Conservation (phyloP, 2,888 invertebrate species). For the Conus canariensis region DNA sequence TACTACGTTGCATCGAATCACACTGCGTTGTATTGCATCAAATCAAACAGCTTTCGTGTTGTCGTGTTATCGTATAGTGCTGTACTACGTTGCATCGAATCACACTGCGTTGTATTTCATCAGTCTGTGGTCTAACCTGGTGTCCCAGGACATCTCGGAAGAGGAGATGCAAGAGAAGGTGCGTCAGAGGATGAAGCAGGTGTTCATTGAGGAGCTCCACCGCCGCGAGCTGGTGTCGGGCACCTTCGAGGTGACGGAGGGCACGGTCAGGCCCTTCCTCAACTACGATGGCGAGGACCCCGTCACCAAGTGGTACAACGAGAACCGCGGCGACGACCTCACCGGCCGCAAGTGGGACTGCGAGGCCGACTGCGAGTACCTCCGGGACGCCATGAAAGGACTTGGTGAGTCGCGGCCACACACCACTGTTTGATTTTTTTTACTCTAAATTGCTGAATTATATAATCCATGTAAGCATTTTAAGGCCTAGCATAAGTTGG, state of each 20-base stretch:
- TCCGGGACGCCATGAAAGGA: slow-evolving; percentile 73
- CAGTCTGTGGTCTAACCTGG: too few species aligned
- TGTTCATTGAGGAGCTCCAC: slow-evolving; percentile 69
- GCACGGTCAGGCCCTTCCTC: slow-evolving; percentile 66
- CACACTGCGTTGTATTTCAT: too few species aligned
- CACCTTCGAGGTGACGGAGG: slow-evolving; percentile 73
- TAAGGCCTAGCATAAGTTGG: too few species aligned
- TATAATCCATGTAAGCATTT: too few species aligned
- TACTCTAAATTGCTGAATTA: too few species aligned
- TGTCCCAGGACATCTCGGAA: slow-evolving; percentile 41
- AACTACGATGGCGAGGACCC: slow-evolving; percentile 66
- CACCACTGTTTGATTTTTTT: too few species aligned
- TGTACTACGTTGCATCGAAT: too few species aligned
- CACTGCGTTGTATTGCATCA: too few species aligned
- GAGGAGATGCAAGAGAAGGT: slow-evolving; percentile 51
- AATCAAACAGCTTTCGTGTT: too few species aligned
- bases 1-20: too few species aligned
- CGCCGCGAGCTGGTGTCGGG: slow-evolving; percentile 67
- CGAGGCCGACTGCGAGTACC: slow-evolving; percentile 69
- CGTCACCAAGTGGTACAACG: slow-evolving; percentile 59
- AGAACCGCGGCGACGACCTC: slow-evolving; percentile 52
- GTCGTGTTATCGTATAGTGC: too few species aligned
- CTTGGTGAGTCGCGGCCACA: slow-evolving; percentile 58
- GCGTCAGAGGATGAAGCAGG: slow-evolving; percentile 61
- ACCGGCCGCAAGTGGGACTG: slow-evolving; percentile 63